Evolutionary conservation across 1,140 invertebrate species (phyloP).

Genomic region (Brachionus rubens): DNA sequence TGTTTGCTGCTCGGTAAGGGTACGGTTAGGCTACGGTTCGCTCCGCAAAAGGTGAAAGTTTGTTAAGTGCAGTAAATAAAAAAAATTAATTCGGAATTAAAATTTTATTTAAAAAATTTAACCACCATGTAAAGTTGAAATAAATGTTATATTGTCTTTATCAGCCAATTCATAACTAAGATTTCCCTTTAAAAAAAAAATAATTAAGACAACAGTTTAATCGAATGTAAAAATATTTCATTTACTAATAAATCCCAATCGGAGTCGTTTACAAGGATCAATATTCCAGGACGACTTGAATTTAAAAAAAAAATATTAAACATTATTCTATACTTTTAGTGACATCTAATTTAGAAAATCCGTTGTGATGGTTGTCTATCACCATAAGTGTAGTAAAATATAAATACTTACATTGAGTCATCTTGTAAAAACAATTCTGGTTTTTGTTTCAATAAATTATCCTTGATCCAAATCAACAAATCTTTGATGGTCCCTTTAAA

Average conservation of each 20-base stretch:
- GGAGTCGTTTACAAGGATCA: constrained; percentile 83
- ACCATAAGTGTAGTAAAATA: constrained; percentile 48
- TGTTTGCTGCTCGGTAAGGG: too few relatives aligned
- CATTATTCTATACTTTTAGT: too few relatives aligned
- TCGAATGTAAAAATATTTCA: constrained; percentile 44
- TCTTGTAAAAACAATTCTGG: constrained; percentile 83
- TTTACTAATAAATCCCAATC: constrained; percentile 85
- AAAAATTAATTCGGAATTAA: too few relatives aligned
- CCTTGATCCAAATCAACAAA: constrained; percentile 75
- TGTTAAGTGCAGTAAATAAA: too few relatives aligned
- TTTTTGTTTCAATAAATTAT: constrained; percentile 78
- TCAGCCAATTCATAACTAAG: constrained; percentile 65
- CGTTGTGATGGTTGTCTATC: too few relatives aligned
- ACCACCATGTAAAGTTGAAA: constrained; percentile 72
- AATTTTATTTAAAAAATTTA: constrained; percentile 53
- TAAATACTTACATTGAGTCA: constrained; percentile 69
- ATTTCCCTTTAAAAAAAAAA: constrained; percentile 65
- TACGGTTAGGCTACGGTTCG: too few relatives aligned
- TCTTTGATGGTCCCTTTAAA: constrained; percentile 70
- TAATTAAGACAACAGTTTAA: constrained; percentile 44
- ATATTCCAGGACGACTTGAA: constrained; percentile 78
- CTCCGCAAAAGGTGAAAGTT: too few relatives aligned
- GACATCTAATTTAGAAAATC: too few relatives aligned
- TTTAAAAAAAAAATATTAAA: too few relatives aligned
- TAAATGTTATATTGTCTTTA: constrained; percentile 68